These are phyloP conservation scores for Adineta ricciae DNA, from an alignment of 2,888 invertebrate species.

Conservation along the genomic window DNA sequence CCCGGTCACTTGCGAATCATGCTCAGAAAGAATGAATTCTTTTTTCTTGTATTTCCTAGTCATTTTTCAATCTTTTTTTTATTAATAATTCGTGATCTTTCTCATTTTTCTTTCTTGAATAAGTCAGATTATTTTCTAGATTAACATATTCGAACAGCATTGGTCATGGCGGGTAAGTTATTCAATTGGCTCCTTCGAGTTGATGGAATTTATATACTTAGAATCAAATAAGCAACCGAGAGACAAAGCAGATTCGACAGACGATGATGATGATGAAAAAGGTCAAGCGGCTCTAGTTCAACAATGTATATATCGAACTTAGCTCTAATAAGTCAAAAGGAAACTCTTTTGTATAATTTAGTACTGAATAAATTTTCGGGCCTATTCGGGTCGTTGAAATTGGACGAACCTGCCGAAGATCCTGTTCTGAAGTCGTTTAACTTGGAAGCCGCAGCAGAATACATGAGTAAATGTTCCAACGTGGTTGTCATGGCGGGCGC, in stretches of 20 bases:
- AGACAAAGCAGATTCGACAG: background rate
- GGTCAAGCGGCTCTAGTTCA: slow-evolving; percentile 36
- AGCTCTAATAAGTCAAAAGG: slow-evolving; percentile 37
- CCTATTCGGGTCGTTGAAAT: background rate
- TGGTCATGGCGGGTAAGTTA: slow-evolving; percentile 34
- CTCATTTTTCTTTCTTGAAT: background rate
- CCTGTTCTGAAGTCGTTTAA: background rate
- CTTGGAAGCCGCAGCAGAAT: slow-evolving; percentile 58
- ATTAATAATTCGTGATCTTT: background rate
- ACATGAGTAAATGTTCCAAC: slow-evolving; percentile 71
- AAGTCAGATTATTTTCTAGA: background rate
- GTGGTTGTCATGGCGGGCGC: slow-evolving; percentile 88
- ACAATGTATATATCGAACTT: slow-evolving; percentile 37
- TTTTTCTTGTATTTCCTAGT: no score
- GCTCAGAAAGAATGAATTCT: background rate
- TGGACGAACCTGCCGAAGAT: slow-evolving; percentile 28
- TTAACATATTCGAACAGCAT: background rate
- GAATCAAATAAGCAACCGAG: background rate
- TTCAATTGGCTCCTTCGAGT: background rate
- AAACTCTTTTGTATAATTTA: slow-evolving; percentile 37
- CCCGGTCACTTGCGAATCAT: background rate
- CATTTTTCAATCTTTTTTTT: no score
- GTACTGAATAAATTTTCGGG: background rate
- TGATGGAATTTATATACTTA: slow-evolving; percentile 35
- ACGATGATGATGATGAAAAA: slow-evolving; percentile 29